These are phyloP conservation scores for Drymonia ruficornis DNA, from an alignment of 2,888 invertebrate species.

Conservation along the genomic window DNA sequence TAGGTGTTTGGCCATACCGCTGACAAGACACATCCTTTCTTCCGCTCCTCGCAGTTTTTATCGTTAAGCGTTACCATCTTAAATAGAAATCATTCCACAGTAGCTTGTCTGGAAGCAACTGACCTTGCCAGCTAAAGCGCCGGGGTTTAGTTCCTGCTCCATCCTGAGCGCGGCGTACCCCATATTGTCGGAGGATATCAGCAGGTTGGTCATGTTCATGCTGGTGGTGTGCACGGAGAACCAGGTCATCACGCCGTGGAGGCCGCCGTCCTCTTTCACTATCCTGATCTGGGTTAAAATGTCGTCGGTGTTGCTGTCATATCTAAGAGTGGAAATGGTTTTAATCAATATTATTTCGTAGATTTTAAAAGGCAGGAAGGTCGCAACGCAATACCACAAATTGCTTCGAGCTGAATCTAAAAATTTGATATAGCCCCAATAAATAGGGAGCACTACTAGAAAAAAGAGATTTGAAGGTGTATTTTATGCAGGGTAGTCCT, in stretches of 20 bases:
- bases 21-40: too few species aligned
- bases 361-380: too few species aligned
- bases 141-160: slow-evolving; percentile 87
- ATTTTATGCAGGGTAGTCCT: too few species aligned
- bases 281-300: slow-evolving; percentile 89
- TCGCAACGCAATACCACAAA: too few species aligned
- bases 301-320: slow-evolving; percentile 88
- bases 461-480: too few species aligned
- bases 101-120: slow-evolving; percentile 3
- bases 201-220: slow-evolving; percentile 93
- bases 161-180: slow-evolving; percentile 91
- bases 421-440: too few species aligned
- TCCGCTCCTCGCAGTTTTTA: too few species aligned
- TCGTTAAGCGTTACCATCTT: too few species aligned
- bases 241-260: slow-evolving; percentile 92
- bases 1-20: too few species aligned
- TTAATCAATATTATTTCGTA: neutral
- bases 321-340: slow-evolving; percentile 75
- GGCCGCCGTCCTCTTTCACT: slow-evolving; percentile 75
- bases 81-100: too few species aligned
- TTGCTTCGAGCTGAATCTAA: too few species aligned
- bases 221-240: slow-evolving; percentile 94
- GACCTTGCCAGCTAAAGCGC: slow-evolving; percentile 73
- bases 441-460: too few species aligned
- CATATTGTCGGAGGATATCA: slow-evolving; percentile 93